These are phyloP conservation scores for Eurytemora carolleeae DNA, from an alignment of 1,140 invertebrate genomes.

Conservation along the genomic window DNA sequence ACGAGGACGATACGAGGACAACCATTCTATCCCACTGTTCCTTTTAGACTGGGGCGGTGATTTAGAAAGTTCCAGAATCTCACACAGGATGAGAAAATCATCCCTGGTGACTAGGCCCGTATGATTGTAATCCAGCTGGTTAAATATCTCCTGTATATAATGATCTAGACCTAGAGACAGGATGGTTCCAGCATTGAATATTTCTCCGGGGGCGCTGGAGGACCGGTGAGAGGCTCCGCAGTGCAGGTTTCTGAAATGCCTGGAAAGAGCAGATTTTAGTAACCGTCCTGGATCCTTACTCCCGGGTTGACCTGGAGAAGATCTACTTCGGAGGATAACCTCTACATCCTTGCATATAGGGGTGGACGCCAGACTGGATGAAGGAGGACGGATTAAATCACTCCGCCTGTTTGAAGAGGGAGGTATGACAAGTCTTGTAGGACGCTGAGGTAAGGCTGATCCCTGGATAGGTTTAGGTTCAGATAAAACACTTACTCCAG, in stretches of 20 bases:
- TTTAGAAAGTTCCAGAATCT: conserved; percentile 1
- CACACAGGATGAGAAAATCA: conserved; percentile 9
- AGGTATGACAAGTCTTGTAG: no score
- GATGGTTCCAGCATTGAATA: background rate
- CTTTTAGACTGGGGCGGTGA: conserved; percentile 3
- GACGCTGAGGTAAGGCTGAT: no score
- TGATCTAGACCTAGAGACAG: conserved; percentile 1
- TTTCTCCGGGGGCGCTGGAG: background rate
- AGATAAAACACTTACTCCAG: no score
- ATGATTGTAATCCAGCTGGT: conserved; percentile 6
- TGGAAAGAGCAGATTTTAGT: background rate
- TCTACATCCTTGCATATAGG: no score
- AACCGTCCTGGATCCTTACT: no score
- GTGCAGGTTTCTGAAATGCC: background rate
- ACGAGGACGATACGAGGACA: conserved; percentile 7
- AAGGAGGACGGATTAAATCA: no score
- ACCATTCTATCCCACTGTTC: conserved; percentile 9
- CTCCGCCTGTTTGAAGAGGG: no score
- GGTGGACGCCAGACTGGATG: no score
- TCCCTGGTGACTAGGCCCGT: conserved; percentile 2
- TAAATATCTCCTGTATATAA: conserved; percentile 6
- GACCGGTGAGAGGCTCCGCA: background rate
- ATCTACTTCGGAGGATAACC: no score
- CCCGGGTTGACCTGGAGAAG: no score
- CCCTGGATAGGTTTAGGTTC: no score